Evolutionary conservation across 1,140 invertebrate species (phyloP).

Genomic region (Chlorops oryzae): DNA sequence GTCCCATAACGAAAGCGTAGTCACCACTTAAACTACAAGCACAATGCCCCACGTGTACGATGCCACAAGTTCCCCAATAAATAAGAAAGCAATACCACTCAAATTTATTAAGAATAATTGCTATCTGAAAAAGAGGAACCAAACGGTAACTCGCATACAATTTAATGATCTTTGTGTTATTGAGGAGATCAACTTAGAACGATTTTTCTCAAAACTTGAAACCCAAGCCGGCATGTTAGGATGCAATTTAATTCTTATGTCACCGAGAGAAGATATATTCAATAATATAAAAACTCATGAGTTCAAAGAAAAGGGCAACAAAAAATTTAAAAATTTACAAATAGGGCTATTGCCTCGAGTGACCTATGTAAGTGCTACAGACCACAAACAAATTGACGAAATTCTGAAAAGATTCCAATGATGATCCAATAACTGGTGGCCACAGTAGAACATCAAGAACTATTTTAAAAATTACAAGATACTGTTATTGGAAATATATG

Average conservation of each 20-base stretch:
- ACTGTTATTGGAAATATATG: no score
- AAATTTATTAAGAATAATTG: no score
- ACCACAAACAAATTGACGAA: not conserved
- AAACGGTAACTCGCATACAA: not conserved
- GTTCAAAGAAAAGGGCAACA: constrained; percentile 3
- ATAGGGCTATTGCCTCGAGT: not conserved
- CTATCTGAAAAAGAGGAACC: not conserved
- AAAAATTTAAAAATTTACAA: constrained; percentile 6
- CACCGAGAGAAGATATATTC: constrained; percentile 3
- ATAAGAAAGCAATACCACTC: no score
- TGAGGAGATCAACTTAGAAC: not conserved
- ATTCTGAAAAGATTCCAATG: not conserved
- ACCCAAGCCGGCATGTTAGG: not conserved
- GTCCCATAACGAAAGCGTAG: no score
- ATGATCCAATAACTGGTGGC: no score
- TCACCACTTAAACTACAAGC: no score
- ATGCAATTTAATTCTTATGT: not conserved
- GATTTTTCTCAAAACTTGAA: not conserved
- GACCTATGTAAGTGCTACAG: not conserved
- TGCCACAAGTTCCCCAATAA: no score
- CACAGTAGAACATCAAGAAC: no score
- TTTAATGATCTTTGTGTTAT: not conserved
- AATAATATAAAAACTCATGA: not conserved
- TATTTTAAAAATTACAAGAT: no score
- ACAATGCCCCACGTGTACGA: no score